Conservation (phyloP, 2,113 vertebrate species). For the Callospermophilus lateralis region DNA sequence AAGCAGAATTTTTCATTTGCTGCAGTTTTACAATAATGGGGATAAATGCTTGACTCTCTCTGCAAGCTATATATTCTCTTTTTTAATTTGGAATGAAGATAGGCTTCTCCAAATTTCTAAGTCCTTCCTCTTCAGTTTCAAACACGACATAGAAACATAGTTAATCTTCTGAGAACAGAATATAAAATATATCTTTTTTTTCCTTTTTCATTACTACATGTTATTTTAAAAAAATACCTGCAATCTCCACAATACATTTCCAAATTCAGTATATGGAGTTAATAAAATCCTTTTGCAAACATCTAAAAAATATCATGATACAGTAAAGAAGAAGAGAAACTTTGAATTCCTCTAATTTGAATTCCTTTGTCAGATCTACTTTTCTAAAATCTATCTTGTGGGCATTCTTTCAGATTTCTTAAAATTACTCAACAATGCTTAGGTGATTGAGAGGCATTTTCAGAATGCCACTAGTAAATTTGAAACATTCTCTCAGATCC, state of each 20-base stretch:
- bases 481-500: constrained; percentile 62
- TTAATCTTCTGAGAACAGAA: constrained; percentile 2
- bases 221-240: background rate
- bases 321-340: background rate
- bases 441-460: constrained; percentile 73
- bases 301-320: background rate
- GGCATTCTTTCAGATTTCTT: constrained; percentile 34
- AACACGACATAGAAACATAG: background rate
- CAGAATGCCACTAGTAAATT: constrained; percentile 64
- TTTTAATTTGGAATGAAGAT: background rate
- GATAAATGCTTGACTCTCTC: background rate
- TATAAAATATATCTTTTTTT: background rate
- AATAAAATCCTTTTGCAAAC: background rate
- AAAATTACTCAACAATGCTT: constrained; percentile 66
- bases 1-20: background rate
- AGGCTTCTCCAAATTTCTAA: background rate
- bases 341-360: constrained; percentile 55
- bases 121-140: background rate
- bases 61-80: background rate
- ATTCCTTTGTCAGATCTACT: constrained; percentile 66
- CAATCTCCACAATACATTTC: background rate
- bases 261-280: background rate
- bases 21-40: background rate
- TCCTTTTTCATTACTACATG: constrained; percentile 1
- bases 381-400: constrained; percentile 54